Evolutionary conservation across 2,888 invertebrate genomes (phyloP), one percentile per base, ranked within the genome.

Genomic region (Cryptocephalus moraei): DNA sequence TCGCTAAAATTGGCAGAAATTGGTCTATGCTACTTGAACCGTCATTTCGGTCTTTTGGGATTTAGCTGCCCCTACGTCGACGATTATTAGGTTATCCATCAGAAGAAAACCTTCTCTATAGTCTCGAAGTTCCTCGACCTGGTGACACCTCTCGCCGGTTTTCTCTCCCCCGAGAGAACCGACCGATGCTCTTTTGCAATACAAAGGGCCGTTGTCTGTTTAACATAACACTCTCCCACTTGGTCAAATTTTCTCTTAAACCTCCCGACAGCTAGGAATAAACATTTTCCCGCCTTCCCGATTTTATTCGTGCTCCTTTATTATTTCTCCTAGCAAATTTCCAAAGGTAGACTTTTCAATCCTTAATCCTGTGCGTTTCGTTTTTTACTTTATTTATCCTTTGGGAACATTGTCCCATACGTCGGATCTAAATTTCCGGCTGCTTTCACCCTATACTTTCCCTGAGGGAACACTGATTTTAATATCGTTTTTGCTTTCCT

Each of bases 1-100:
- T 63, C 59, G 61, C 49, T 70, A 68, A 77, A 77, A 77, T 77
- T 77, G 76, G 74, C 75, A 73, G 73, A 74, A 77, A 76, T 76
- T 76, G 76, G 75, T 71, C 74, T 72, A 66, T 65, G 62, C 63
- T 62, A 61, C 61, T 62, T 61, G 61, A 62, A 58, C 59, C 59
- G 56, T 60, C 61, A 57, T 58, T 62, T 60, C 47, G 51, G 60
- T 66, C 69, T 61, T 53, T 55, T 45, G 70, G 64, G 70, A 70
- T 54, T 65, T 13, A 33, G 51, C 50, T 61, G 62, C 64, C 69
- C 69, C 66, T 67, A 64, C 63, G 63, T 61, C 59, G 61, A 55
- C 65, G 67, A 67, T 71, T 70, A 71, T 71, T 71, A 69, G 67
- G 70, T 71, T 71, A 71, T 68, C 64, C 52, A 57, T 57, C 58